Percentiles rank a stretch among this genome's conserved stretches.
phyloP scores from a whole-genome alignment of 1,140 invertebrate genomes.

The Halictus rubicundus region DNA sequence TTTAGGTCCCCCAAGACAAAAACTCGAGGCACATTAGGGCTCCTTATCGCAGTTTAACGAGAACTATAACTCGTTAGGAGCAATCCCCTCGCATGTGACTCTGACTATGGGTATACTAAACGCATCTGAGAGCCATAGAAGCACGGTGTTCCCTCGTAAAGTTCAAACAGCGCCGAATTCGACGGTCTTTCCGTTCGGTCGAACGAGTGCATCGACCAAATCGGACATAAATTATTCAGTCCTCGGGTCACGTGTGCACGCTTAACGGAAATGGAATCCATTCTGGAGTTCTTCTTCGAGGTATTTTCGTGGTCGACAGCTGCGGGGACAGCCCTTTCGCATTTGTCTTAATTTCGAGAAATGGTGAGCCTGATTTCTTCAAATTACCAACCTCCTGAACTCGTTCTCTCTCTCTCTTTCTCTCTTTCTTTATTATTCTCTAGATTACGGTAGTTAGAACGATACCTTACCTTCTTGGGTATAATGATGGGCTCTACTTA shows the following conservation, averaged over 20 bases:
- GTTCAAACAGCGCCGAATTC: no score
- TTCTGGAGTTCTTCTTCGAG: conserved; percentile 25
- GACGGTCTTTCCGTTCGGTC: no score
- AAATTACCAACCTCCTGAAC: conserved; percentile 10
- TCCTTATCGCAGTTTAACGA: no score
- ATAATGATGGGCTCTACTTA: conserved; percentile 3
- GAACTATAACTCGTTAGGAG: no score
- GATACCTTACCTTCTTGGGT: conserved; percentile 11
- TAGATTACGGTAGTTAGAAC: conserved; percentile 39
- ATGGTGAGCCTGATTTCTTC: conserved; percentile 34
- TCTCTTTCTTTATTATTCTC: conserved; percentile 14
- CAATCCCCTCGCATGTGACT: no score
- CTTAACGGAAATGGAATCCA: conserved; percentile 44
- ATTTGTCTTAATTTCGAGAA: conserved; percentile 42
- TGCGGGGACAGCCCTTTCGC: conserved; percentile 42
- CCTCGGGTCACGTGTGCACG: conserved; percentile 28
- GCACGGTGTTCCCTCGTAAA: no score
- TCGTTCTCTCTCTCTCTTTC: no score
- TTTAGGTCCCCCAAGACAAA: no score
- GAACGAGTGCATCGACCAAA: conserved; percentile 34
- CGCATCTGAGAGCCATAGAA: no score
- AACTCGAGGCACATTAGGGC: no score
- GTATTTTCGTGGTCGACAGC: conserved; percentile 37
- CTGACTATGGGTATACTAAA: no score
- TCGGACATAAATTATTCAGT: conserved; percentile 43